These are phyloP conservation scores for Lethenteron reissneri DNA, from an alignment of 2,113 vertebrate species.

Conservation along the genomic window DNA sequence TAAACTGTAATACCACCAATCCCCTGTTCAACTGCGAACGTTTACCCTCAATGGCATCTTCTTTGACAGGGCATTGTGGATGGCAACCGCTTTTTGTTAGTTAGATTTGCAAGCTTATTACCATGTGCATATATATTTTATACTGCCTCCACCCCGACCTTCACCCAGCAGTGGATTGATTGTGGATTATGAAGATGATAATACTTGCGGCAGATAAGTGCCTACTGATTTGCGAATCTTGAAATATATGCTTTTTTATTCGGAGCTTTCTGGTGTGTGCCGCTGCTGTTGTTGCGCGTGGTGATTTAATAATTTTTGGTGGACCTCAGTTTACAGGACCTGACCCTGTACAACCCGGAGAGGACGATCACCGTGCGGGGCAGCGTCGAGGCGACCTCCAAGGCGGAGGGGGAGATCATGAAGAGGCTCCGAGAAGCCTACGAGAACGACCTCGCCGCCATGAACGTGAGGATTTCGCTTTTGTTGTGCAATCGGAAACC, in stretches of 20 bases:
- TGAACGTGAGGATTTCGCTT: conserved; percentile 33
- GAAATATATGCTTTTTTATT: no score
- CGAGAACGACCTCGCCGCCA: conserved; percentile 56
- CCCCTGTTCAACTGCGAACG: no score
- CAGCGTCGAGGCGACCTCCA: conserved; percentile 36
- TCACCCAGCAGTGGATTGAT: background rate
- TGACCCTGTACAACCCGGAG: conserved; percentile 72
- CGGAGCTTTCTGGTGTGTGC: no score
- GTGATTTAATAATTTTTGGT: background rate
- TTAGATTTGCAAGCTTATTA: background rate
- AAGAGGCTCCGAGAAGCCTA: conserved; percentile 72
- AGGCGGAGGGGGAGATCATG: conserved; percentile 57
- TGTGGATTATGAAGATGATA: background rate
- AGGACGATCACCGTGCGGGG: conserved; percentile 77
- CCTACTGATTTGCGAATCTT: no score
- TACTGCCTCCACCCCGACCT: background rate
- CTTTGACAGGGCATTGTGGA: no score
- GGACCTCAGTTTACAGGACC: conserved; percentile 44
- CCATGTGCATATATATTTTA: background rate
- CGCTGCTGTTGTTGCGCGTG: background rate
- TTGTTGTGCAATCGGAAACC: no score
- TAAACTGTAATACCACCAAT: no score
- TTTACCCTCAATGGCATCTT: no score
- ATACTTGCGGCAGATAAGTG: no score
- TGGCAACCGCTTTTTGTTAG: no score